Conservation (phyloP, 37 sponge, comb jelly and placozoan species). For the Axinella damicornis region DNA sequence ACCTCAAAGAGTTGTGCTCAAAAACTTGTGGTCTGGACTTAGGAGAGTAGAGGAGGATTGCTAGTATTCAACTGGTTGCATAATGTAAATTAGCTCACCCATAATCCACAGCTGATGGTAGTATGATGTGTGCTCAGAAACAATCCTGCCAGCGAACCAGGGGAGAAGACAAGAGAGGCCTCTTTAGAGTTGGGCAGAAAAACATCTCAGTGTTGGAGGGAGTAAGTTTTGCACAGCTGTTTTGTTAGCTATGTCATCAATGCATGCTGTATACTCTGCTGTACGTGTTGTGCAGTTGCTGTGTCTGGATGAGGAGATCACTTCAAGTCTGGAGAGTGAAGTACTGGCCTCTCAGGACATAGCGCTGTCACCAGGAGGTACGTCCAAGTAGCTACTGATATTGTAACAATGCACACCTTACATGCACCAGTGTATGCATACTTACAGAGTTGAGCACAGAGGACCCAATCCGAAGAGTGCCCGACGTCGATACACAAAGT, state of each 20-base stretch:
- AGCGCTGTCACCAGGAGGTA: constrained; percentile 5
- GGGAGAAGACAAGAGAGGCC: no score
- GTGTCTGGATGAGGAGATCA: constrained; percentile 4
- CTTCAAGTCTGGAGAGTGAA: background rate
- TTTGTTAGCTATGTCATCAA: background rate
- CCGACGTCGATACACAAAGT: no score
- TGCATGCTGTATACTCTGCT: no score
- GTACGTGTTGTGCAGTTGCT: no score
- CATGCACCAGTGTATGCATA: background rate
- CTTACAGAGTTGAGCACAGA: background rate
- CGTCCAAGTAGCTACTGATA: background rate
- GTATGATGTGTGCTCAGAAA: no score
- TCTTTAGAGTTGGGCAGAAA: background rate
- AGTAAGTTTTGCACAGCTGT: background rate
- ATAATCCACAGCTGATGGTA: no score
- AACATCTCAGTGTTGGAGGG: constrained; percentile 1
- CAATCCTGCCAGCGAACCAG: background rate
- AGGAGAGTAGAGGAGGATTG: no score
- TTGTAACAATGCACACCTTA: no score
- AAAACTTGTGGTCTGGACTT: no score
- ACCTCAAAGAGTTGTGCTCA: no score
- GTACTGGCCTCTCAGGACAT: background rate
- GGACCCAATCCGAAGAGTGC: background rate
- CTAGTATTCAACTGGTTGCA: no score
- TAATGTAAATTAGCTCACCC: no score